These are phyloP conservation scores for Melanchra persicariae DNA, from an alignment of 2,888 invertebrate species.

Conservation along the genomic window DNA sequence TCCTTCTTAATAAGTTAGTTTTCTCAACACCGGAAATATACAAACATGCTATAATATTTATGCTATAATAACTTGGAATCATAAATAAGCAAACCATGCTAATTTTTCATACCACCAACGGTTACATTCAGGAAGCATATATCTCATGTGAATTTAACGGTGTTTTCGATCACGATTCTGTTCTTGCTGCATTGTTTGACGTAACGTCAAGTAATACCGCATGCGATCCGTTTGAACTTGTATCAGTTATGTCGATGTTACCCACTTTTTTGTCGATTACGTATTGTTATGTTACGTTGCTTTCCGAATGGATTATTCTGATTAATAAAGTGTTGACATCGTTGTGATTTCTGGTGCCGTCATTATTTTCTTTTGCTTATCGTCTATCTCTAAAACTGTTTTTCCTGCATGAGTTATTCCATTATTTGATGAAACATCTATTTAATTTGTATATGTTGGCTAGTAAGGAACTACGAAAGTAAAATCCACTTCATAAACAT, in stretches of 20 bases:
- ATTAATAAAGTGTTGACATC: conserved; percentile 28
- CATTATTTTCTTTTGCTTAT: conserved; percentile 13
- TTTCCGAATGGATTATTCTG: conserved; percentile 37
- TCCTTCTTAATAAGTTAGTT: background rate
- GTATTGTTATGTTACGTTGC: conserved; percentile 49
- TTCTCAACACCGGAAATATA: conserved; percentile 9
- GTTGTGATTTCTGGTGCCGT: conserved; percentile 2
- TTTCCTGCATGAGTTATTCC: background rate
- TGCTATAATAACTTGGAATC: conserved; percentile 7
- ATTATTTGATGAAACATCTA: background rate
- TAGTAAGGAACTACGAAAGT: conserved; percentile 12
- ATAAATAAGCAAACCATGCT: conserved; percentile 17
- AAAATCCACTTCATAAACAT: conserved; percentile 7
- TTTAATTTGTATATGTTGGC: background rate
- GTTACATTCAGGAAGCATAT: conserved; percentile 69
- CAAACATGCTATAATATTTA: no score
- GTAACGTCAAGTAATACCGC: conserved; percentile 66
- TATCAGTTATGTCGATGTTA: conserved; percentile 51
- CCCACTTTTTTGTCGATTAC: conserved; percentile 56
- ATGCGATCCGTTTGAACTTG: conserved; percentile 67
- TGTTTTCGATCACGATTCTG: conserved; percentile 72
- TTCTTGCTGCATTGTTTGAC: conserved; percentile 71
- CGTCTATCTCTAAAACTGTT: background rate
- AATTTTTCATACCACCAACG: conserved; percentile 26
- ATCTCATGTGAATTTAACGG: conserved; percentile 78